Base-by-base conservation (phyloP, 2,113 vertebrate genomes). In the Ceyx melanurus region DNA sequence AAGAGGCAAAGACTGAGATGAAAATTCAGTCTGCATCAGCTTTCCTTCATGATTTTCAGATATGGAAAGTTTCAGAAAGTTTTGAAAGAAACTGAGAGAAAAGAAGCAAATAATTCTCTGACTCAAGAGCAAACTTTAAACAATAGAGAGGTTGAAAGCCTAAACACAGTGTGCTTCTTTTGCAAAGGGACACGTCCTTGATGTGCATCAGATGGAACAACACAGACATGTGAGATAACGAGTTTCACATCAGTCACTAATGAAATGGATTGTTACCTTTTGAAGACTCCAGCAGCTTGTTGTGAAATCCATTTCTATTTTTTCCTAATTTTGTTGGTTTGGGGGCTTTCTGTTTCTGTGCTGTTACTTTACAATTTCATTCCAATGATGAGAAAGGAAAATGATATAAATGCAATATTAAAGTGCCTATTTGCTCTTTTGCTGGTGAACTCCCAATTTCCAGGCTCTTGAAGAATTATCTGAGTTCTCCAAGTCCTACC, bases 291-390 rank as follows among this genome's bases (percentile, higher is more conserved):
- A 83, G 5, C 4, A 57, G 10, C 10, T 73, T 58, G 5, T 40
- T 78, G 17, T 42, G 18, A 77, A 78, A 51, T 23, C 8, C 5
- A 43, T 46, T 81, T 71, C 3, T 57, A 13, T 4, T 25, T 81
- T 83, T 86, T 61, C 6, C 11, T 61, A 40, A 35, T 70, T 65
- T 37, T 77, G 4, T 22, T 8, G 1, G 64, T 64, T 76, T 19
- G 5, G 0, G 15, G 3, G 1, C 0, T 83, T 68, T 17, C 11
- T 37, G 35, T 50, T 77, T 15, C 4, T 53, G 4, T 46, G 50
- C 10, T n/a, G 13, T 43, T 90, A 35, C 23, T 65, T 75, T 18
- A 29, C 86, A 60, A 4, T 67, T 62, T 66, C 33, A 68, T 61
- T 88, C 23, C 5, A 56, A 29, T 54, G 5, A 22, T n/a, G 53